These are phyloP conservation scores for Drosophila subquinaria DNA, from an alignment of 2,888 invertebrate species.

Conservation along the genomic window DNA sequence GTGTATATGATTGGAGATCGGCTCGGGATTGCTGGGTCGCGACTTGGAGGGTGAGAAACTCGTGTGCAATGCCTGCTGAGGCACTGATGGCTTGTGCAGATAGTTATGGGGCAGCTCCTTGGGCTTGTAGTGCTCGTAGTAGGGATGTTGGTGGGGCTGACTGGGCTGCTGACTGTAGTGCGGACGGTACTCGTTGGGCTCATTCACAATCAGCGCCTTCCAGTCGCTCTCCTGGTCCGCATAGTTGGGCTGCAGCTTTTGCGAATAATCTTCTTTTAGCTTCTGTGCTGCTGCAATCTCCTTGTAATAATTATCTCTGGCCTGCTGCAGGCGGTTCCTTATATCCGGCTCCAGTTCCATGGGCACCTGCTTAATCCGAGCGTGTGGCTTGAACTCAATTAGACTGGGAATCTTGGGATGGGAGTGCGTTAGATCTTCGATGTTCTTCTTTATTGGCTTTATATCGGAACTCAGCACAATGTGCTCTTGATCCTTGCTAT, in stretches of 20 bases:
- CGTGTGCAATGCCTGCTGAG: conserved; percentile 63
- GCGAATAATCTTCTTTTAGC: conserved; percentile 59
- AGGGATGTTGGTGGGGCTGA: conserved; percentile 51
- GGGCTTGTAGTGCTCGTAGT: conserved; percentile 71
- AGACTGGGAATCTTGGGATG: conserved; percentile 83
- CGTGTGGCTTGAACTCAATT: conserved; percentile 84
- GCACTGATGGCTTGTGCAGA: conserved; percentile 56
- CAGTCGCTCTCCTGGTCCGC: conserved; percentile 80
- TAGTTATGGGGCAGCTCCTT: conserved; percentile 64
- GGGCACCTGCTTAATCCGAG: conserved; percentile 83
- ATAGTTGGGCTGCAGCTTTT: conserved; percentile 64
- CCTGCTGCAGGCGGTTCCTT: conserved; percentile 69
- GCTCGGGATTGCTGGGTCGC: conserved; percentile 72
- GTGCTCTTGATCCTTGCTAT: conserved; percentile 85
- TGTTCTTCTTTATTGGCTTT: conserved; percentile 76
- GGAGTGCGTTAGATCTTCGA: conserved; percentile 83
- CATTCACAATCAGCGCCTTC: conserved; percentile 80
- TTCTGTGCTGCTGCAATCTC: conserved; percentile 73
- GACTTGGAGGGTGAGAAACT: conserved; percentile 76
- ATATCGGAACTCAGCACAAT: conserved; percentile 85
- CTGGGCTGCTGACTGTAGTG: conserved; percentile 50
- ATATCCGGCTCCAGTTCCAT: conserved; percentile 84
- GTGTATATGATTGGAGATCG: conserved; percentile 72
- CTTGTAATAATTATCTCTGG: conserved; percentile 79
- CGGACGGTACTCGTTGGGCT: conserved; percentile 67